Conservation (phyloP, 2,797 vertebrate genomes). For the Zenarchopterus dispar region DNA sequence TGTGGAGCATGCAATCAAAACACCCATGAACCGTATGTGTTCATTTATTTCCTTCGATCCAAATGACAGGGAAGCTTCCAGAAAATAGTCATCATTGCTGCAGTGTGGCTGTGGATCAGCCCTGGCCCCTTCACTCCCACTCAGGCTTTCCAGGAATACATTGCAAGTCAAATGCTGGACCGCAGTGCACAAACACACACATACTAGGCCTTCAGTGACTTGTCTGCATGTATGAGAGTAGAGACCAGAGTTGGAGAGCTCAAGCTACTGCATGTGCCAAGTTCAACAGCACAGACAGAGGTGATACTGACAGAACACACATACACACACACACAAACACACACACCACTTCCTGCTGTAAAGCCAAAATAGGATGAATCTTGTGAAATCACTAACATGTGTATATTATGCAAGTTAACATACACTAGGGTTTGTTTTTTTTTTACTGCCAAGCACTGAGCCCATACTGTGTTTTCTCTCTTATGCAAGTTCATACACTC, state of each 20-base stretch:
- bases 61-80: constrained; percentile 43
- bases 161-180: constrained; percentile 38
- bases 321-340: neutral
- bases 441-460: constrained; percentile 30
- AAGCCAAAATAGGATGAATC: constrained; percentile 2
- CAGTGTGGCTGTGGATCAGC: constrained; percentile 25
- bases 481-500: constrained; percentile 22
- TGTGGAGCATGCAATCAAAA: constrained; percentile 8
- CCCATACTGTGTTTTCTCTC: constrained; percentile 24
- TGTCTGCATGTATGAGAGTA: constrained; percentile 36
- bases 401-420: constrained; percentile 44
- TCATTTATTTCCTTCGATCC: constrained; percentile 9
- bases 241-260: constrained; percentile 40
- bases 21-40: neutral
- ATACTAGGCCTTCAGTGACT: constrained; percentile 26
- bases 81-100: constrained; percentile 36
- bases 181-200: constrained; percentile 32
- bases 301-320: constrained; percentile 53
- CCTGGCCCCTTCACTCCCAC: constrained; percentile 38
- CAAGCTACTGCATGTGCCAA: constrained; percentile 32
- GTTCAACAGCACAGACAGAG: constrained; percentile 38
- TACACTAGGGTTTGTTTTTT: constrained; percentile 4
- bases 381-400: constrained; percentile 45
- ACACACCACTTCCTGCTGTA: neutral
- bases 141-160: constrained; percentile 75